Evolutionary conservation across 1,140 invertebrate species (phyloP).

Genomic region (Pararge aegeria): DNA sequence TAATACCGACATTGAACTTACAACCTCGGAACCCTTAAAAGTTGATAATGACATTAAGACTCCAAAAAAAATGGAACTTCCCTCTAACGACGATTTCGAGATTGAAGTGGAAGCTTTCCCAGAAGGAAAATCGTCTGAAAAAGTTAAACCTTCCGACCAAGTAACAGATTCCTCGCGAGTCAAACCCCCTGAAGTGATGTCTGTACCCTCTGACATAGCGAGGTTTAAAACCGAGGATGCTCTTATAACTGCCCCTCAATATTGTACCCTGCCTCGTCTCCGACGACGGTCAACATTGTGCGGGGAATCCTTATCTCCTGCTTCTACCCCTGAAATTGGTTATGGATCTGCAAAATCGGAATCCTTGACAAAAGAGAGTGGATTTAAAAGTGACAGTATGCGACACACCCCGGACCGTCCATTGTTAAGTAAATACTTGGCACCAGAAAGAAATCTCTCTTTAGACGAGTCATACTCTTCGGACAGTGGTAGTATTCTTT

Average conservation of each 20-base stretch:
- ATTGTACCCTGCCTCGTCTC: conserved; percentile 53
- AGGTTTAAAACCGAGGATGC: conserved; percentile 7
- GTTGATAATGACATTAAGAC: neutral
- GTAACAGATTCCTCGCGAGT: neutral
- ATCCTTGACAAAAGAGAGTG: conserved; percentile 21
- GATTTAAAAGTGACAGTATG: conserved; percentile 29
- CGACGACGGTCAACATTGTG: conserved; percentile 34
- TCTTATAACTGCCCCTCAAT: conserved; percentile 34
- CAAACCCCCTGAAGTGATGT: neutral
- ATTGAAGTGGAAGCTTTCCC: neutral
- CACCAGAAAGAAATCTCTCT: conserved; percentile 50
- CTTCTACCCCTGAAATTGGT: neutral
- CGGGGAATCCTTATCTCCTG: conserved; percentile 22
- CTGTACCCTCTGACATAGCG: neutral
- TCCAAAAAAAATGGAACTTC: neutral
- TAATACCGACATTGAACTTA: neutral
- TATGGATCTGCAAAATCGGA: conserved; percentile 1
- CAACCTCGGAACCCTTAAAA: neutral
- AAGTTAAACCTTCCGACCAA: neutral
- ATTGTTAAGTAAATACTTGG: conserved; percentile 80
- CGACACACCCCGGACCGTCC: conserved; percentile 76
- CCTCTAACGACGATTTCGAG: neutral
- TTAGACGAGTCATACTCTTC: conserved; percentile 58
- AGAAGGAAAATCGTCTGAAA: neutral
- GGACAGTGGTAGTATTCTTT: conserved; percentile 56